Evolutionary conservation across 1,140 invertebrate genomes (phyloP).

Genomic region (Cotesia typhae): DNA sequence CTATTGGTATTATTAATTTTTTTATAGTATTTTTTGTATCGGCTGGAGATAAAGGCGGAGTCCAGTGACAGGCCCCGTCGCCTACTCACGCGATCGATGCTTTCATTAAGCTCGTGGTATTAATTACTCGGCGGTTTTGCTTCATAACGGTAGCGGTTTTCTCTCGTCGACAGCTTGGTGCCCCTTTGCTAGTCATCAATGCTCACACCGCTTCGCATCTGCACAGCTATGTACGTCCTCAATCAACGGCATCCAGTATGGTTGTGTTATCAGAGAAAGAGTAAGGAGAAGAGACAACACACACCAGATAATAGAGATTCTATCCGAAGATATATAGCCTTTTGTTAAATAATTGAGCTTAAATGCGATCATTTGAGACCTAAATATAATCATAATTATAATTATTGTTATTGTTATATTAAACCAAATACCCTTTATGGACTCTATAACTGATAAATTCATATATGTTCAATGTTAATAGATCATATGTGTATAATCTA

Average conservation of each 20-base stretch:
- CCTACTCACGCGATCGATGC: constrained; percentile 25
- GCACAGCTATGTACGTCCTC: not conserved
- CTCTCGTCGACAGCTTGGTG: constrained; percentile 19
- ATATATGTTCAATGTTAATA: not conserved
- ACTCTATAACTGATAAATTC: not conserved
- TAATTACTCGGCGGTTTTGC: constrained; percentile 30
- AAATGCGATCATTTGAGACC: constrained; percentile 7
- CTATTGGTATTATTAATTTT: not conserved
- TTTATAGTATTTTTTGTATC: not conserved
- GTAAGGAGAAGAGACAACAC: too few relatives aligned
- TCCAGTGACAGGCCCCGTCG: constrained; percentile 25
- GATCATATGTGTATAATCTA: not conserved
- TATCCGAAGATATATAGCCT: too few relatives aligned
- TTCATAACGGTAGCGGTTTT: constrained; percentile 27
- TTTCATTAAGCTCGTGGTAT: constrained; percentile 32
- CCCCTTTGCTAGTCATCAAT: not conserved
- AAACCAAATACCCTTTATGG: not conserved
- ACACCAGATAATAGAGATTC: too few relatives aligned
- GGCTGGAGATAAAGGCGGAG: not conserved
- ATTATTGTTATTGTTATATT: not conserved
- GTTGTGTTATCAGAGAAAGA: too few relatives aligned
- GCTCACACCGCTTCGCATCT: not conserved
- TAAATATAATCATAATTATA: not conserved
- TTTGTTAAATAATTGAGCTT: not conserved
- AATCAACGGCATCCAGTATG: too few relatives aligned